Base-by-base conservation (phyloP, 2,797 vertebrate genomes). In the Trachurus trachurus region DNA sequence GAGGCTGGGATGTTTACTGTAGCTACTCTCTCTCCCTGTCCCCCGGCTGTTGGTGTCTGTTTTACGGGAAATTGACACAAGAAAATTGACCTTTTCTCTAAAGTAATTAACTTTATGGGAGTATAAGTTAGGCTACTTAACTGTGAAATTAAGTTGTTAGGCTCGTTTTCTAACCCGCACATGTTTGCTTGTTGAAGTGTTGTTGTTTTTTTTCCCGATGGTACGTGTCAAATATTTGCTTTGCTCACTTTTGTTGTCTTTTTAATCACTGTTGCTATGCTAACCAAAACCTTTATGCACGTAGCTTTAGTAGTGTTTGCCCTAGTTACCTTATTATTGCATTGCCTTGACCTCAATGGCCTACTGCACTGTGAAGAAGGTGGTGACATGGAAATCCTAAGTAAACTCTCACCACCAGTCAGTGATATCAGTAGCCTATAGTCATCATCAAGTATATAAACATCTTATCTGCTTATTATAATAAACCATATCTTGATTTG, bases 1-100 rank as follows among this genome's bases (percentile, higher is more conserved):
- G 66, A 84, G 66, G 50, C 87, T 71, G 80, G 85, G 84, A 76
- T 68, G 60, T 93, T 82, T 81, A 81, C 81, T 81, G 78, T 17
- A 54, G 26, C 26, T 26, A 26, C 26, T 26, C 80, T 62, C 76
- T 54, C 58, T 85, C 21, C n/a, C 1, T 26, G 26, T 26, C 26
- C 26, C 34, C 8, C 87, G 71, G 61, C 52, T 66, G 52, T 45
- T 57, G 50, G 76, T 16, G 78, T 66, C 74, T 52, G 12, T 60
- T 78, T 78, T 22, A 49, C 63, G 75, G 81, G 61, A 19, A 69
- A 85, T 72, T 54, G 4, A 15, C 63, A 70, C 54, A 61, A 59
- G 21, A 57, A 31, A 7, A 73, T 12, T 40, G 15, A 8, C 15
- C 26, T 21, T 39, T 22, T 45, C 5, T 16, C 21, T 9, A 31